Base-by-base conservation (phyloP, 2,113 vertebrate species). In the Corvus hawaiiensis region DNA sequence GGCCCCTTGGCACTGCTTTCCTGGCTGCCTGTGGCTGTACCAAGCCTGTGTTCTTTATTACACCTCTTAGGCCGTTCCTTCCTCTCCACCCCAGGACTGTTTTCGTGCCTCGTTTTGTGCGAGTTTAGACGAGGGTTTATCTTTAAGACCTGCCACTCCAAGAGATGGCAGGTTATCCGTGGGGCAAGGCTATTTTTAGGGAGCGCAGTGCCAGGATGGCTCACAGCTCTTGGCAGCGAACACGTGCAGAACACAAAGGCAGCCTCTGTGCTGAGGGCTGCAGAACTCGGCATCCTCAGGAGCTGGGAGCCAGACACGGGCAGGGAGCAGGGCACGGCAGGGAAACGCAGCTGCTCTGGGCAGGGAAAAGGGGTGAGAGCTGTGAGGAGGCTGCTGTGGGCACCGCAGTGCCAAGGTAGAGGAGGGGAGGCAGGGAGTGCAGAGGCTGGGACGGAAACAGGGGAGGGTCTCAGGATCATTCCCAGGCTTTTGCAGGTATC, bases 141-240 rank as follows among this genome's bases (percentile, higher is more conserved):
- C 86, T 90, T 73, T 49, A 55, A 74, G 89, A 52, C 49, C 56
- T 28, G 44, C 1, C 1, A 1, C 85, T 66, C 39, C 8, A 7
- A 73, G 74, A 80, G 79, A 12, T 21, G 7, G 68, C 61, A 41
- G 94, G 93, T 93, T 89, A 93, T 71, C 91, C 22, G 1, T 20
- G 80, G 94, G 91, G 56, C 73, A 67, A 55, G 83, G 86, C 84
- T 97, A 92, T 97, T 94, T 97, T 92, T 95, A 93, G 96, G 72
- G 49, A 76, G 48, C 0, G 2, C 75, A 39, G 83, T 56, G 46
- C 84, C 91, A 68, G 73, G 48, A 16, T 11, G 80, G 72, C 84
- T 94, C 84, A 0, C 6, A 12, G 84, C 83, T 3, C 86, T 87
- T 92, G 95, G 94, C 95, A 94, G 73, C 0, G 1, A 37, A 35